Evolutionary conservation across 2,888 invertebrate genomes (phyloP).

Genomic region (Drosophila rellima): DNA sequence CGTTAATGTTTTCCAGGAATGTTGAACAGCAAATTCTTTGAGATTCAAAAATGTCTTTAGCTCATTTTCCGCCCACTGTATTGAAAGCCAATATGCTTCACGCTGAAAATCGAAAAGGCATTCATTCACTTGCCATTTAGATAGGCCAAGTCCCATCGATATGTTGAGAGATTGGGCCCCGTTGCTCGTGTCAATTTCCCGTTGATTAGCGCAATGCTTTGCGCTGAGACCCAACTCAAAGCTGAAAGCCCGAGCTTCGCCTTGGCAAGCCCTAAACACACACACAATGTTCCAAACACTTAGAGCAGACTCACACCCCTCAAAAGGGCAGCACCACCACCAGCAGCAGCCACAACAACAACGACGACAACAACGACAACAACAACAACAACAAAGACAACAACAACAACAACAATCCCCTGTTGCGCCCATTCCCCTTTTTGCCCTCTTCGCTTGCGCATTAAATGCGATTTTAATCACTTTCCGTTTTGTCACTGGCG

Average conservation of each 20-base stretch:
- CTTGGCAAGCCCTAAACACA: conserved; percentile 48
- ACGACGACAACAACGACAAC: conserved; percentile 12
- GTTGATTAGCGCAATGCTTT: conserved; percentile 66
- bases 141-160: conserved; percentile 32
- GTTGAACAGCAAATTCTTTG: not conserved
- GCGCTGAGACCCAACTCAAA: conserved; percentile 38
- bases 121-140: conserved; percentile 30
- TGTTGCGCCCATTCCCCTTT: conserved; percentile 9
- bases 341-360: conserved; percentile 12
- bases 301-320: conserved; percentile 38
- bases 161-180: conserved; percentile 14
- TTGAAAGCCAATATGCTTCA: conserved; percentile 19
- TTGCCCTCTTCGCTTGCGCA: conserved; percentile 60
- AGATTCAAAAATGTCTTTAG: not conserved
- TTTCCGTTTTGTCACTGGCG: conserved; percentile 74
- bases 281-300: conserved; percentile 53
- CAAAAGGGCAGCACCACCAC: conserved; percentile 20
- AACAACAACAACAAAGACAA: conserved; percentile 32
- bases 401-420: conserved; percentile 32
- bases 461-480: conserved; percentile 83
- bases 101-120: conserved; percentile 17
- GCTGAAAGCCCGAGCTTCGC: conserved; percentile 1
- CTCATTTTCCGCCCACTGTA: not conserved
- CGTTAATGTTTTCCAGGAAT: not conserved
- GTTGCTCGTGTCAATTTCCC: conserved; percentile 61